A percentile compares a stretch with the other conserved stretches of the same genome.
Conservation (phyloP, 1,140 invertebrate species). For the Diploscapter pachys region DNA sequence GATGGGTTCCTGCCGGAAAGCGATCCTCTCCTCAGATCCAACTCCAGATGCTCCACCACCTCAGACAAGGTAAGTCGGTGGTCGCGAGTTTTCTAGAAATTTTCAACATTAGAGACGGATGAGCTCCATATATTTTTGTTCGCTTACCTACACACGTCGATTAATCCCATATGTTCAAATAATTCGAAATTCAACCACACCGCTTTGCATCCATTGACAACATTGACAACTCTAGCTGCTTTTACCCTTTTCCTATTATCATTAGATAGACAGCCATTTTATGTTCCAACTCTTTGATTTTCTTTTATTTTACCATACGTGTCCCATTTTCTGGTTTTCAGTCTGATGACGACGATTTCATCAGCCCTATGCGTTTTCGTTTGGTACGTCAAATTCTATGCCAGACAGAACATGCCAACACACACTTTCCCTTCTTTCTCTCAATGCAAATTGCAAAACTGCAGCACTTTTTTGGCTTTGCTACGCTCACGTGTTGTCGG, state of each 20-base stretch:
- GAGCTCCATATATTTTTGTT: too few relatives aligned
- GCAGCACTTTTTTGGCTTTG: not conserved
- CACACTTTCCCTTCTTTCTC: constrained; percentile 3
- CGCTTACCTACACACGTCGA: too few relatives aligned
- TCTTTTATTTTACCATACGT: not conserved
- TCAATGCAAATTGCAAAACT: not conserved
- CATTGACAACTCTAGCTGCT: too few relatives aligned
- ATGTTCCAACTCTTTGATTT: not conserved
- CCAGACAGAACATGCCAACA: constrained; percentile 1
- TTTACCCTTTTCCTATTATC: not conserved
- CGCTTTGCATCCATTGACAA: too few relatives aligned
- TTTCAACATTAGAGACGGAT: too few relatives aligned
- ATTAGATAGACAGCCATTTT: not conserved
- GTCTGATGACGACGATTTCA: constrained; percentile 43
- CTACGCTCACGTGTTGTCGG: too few relatives aligned
- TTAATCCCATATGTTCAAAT: too few relatives aligned
- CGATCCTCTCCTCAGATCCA: constrained; percentile 54
- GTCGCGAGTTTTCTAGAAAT: too few relatives aligned
- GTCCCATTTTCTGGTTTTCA: constrained; percentile 29
- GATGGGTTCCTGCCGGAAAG: constrained; percentile 41
- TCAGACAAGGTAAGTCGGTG: constrained; percentile 55
- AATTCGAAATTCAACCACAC: too few relatives aligned
- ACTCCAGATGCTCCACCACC: constrained; percentile 60
- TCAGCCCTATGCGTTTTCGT: constrained; percentile 42
- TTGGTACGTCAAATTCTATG: constrained; percentile 36